Evolutionary conservation across 1,140 invertebrate species (phyloP), one percentile per base, ranked within the genome.

Genomic region (Drosophila tristis): DNA sequence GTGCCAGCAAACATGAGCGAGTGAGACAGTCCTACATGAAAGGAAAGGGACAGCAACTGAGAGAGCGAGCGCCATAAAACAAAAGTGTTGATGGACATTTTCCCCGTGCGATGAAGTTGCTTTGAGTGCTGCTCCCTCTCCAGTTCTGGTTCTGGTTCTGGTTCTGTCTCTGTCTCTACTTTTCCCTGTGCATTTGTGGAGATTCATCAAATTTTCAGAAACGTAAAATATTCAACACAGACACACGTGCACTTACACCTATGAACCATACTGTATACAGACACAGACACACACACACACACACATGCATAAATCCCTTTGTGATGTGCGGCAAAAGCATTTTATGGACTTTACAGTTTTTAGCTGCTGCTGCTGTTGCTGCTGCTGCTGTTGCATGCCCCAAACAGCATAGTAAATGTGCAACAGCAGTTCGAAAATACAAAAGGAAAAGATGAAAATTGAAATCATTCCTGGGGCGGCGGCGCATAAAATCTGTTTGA

Each of bases 141-240:
- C 4, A 20, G 20, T 29, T 7, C 26, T 48, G 48, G 2, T 20
- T 56, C n/a, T n/a, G n/a, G n/a, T n/a, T n/a, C n/a, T n/a, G n/a
- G n/a, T n/a, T n/a, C 48, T 51, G 13, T 26, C 26, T 23, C 45
- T 35, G 9, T 35, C 31, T 35, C 31, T 35, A 4, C 9, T 44
- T 48, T 16, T 35, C 31, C 25, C 13, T 47, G 25, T 74, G 78
- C 82, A 87, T 76, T 87, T 82, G 78, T 87, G 80, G 82, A 86
- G 82, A 86, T 87, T 86, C 82, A 86, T 86, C 82, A 86, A 86
- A 86, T 86, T 86, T 86, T 86, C 82, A 86, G 74, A 86, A 87
- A 87, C 82, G 78, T 86, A 82, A 86, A 86, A 86, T 86, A 86
- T 89, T 87, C 66, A 84, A 31, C 45, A 56, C 68, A 56, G 59